Percentiles rank a stretch among this genome's conserved stretches.
Conservation (phyloP, 2,888 invertebrate genomes). For the Tuta absoluta region DNA sequence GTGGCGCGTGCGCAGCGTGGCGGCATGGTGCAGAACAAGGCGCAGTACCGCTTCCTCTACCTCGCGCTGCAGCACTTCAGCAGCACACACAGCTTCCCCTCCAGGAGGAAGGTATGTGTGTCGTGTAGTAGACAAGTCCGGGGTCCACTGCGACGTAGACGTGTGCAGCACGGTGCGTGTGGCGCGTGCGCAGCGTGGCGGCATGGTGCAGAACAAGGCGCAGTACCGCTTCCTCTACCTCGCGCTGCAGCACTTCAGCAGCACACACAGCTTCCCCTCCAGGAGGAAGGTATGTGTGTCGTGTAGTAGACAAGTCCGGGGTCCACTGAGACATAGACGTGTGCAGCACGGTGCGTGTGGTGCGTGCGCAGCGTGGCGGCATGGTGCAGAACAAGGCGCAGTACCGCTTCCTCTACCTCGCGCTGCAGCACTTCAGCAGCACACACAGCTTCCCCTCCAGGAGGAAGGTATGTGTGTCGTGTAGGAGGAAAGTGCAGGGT, state of each 20-base stretch:
- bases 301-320: no score
- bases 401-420: conserved; percentile 98
- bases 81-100: conserved; percentile 71
- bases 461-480: conserved; percentile 41
- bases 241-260: conserved; percentile 94
- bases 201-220: conserved; percentile 99
- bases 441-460: conserved; percentile 45
- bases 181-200: no score
- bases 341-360: conserved; percentile 95
- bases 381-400: conserved; percentile 99
- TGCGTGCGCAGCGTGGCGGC: conserved; percentile 95
- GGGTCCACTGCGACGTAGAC: neutral
- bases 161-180: no score
- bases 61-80: conserved; percentile 95
- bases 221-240: conserved; percentile 99
- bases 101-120: conserved; percentile 38
- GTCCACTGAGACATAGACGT: conserved; percentile 98
- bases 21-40: conserved; percentile 99
- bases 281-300: conserved; percentile 20
- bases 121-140: no score
- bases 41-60: conserved; percentile 99
- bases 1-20: conserved; percentile 95
- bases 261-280: conserved; percentile 60
- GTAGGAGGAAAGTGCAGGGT: no score
- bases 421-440: conserved; percentile 94